Evolutionary conservation across 2,113 vertebrate species (phyloP).

Genomic region (Leptocoma aspasia): DNA sequence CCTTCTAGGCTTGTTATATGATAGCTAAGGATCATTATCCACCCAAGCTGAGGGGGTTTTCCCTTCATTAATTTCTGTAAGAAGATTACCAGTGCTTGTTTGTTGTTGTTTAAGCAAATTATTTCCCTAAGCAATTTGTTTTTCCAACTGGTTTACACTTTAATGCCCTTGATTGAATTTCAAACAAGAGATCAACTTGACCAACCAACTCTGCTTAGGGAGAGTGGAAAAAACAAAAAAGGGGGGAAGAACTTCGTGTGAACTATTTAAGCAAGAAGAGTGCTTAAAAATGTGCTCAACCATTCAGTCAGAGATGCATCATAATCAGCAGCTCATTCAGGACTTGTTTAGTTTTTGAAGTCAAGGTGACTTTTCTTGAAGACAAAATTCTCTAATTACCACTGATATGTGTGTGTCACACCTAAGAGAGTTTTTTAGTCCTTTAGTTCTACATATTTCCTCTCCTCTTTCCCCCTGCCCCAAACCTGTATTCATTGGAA

Average conservation of each 20-base stretch:
- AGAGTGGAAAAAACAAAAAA: not conserved
- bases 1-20: conserved; percentile 85
- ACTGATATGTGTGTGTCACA: not conserved
- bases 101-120: conserved; percentile 98
- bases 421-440: not conserved
- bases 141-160: conserved; percentile 99
- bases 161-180: conserved; percentile 98
- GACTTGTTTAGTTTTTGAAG: conserved; percentile 37
- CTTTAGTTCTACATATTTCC: not conserved
- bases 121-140: conserved; percentile 99
- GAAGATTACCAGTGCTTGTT: conserved; percentile 95
- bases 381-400: conserved; percentile 3
- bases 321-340: conserved; percentile 38
- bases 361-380: conserved; percentile 57
- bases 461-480: not conserved
- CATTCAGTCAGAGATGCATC: conserved; percentile 45
- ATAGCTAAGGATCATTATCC: conserved; percentile 78
- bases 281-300: conserved; percentile 24
- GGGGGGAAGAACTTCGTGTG: conserved; percentile 40
- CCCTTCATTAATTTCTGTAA: conserved; percentile 99
- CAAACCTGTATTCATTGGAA: not conserved
- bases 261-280: conserved; percentile 50
- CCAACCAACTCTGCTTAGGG: conserved; percentile 77
- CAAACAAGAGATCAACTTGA: conserved; percentile 89
- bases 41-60: conserved; percentile 78